Evolutionary conservation across 1,140 invertebrate genomes (phyloP), one percentile per base, ranked within the genome.

Genomic region (Idris sp.): DNA sequence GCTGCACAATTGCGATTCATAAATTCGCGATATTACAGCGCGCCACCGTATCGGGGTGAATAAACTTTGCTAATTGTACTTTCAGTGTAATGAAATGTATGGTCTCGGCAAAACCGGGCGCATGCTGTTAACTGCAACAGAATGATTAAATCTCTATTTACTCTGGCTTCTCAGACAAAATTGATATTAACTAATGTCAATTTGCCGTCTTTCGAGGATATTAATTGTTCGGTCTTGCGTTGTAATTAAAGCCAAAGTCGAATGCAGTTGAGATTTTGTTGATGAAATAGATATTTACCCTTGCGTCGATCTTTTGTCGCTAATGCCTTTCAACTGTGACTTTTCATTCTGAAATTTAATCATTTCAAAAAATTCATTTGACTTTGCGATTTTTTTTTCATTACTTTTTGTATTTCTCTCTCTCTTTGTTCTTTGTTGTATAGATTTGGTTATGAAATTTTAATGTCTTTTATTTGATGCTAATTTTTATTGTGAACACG

Each of bases 81-180:
- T 30, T 18, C 40, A 31, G 26, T 49, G 36, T 61, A 58, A 61
- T 54, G 31, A 46, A 74, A 61, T 56, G 43, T 43, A 54, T 56
- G 33, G 38, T 9, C 16, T 28, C 19, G 8, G 28, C 28, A 35
- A 30, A 48, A 31, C 46, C 49, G 40, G 15, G 43, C 25, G 43
- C 53, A 30, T 46, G 44, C 51, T 19, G 19, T 15, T 58, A 64
- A 19, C 31, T 22, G 40, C 46, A 25, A 10, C 33, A 30, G 4
- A 73, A 59, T 74, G 62, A 74, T 74, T 74, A 74, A 74, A 74
- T 74, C 62, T 62, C 40, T 75, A 59, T 75, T 75, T 75, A 59
- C 51, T 51, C 38, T 22, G 31, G 25, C 51, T 65, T 65, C 65
- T 76, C 65, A 54, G n/a, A 71, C 59, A 54, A 71, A 76, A 71